A percentile compares a stretch with the other conserved stretches of the same genome.
These are phyloP conservation scores for Oscheius sp. DNA, from an alignment of 2,888 invertebrate species.

Conservation along the genomic window DNA sequence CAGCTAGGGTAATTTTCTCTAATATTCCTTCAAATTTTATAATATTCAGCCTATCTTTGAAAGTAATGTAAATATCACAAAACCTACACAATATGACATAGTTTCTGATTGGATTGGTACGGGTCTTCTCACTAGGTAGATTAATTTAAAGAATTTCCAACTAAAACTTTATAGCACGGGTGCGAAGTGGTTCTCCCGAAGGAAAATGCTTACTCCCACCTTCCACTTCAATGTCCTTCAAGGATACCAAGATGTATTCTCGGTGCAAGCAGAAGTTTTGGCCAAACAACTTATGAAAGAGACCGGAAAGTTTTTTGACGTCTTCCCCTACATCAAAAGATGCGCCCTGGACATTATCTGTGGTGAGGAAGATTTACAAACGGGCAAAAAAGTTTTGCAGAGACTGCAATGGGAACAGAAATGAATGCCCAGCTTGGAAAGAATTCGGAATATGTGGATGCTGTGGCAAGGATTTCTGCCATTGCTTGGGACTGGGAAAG, in stretches of 20 bases:
- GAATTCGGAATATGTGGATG: constrained; percentile 60
- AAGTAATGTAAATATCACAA: constrained; percentile 68
- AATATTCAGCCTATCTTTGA: constrained; percentile 44
- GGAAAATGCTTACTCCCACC: constrained; percentile 76
- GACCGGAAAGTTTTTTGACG: constrained; percentile 73
- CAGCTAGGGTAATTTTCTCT: constrained; percentile 40
- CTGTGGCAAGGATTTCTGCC: constrained; percentile 54
- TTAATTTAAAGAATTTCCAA: neutral
- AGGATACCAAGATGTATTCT: constrained; percentile 72
- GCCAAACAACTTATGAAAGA: constrained; percentile 70
- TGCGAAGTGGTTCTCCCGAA: constrained; percentile 75
- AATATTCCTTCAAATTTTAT: constrained; percentile 2
- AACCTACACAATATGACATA: constrained; percentile 74
- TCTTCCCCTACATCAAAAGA: constrained; percentile 75
- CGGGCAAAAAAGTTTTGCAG: constrained; percentile 32
- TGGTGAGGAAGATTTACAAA: constrained; percentile 42
- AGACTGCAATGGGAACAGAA: constrained; percentile 67
- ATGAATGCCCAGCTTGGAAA: constrained; percentile 60
- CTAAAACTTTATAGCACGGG: constrained; percentile 73
- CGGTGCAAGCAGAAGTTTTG: constrained; percentile 54
- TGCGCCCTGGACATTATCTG: constrained; percentile 76
- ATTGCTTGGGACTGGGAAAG: constrained; percentile 57
- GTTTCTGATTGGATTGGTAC: constrained; percentile 76
- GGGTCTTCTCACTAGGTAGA: constrained; percentile 75
- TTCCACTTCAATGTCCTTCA: constrained; percentile 77